A percentile compares a stretch with the other conserved stretches of the same genome.
Evolutionary conservation across 2,888 invertebrate genomes (phyloP).

Genomic region (Phymatocera aterrima): DNA sequence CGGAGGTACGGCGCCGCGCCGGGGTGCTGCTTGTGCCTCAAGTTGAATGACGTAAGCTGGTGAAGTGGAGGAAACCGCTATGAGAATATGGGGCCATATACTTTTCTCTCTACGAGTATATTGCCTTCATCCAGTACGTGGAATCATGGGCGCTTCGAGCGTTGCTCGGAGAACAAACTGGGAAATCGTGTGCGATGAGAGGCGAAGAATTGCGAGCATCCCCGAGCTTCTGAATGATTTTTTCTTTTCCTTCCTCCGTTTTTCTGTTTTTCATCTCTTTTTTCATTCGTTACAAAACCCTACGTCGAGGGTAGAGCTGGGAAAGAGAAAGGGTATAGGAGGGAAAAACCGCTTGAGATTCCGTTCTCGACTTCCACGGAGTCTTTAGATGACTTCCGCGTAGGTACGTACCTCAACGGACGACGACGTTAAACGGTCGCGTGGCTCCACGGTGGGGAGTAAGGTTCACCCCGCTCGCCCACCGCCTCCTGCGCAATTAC

Average conservation of each 20-base stretch:
- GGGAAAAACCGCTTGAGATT: slow-evolving; percentile 16
- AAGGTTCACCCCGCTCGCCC: not conserved
- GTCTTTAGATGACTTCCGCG: slow-evolving; percentile 35
- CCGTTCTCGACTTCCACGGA: slow-evolving; percentile 28
- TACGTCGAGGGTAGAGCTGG: not conserved
- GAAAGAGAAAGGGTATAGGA: not conserved
- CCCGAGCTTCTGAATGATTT: not conserved
- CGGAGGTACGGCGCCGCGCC: slow-evolving; percentile 1
- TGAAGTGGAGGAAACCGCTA: slow-evolving; percentile 4
- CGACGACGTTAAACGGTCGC: slow-evolving; percentile 28
- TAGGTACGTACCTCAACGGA: not conserved
- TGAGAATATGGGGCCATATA: not conserved
- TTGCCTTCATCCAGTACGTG: no score
- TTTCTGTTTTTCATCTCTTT: not conserved
- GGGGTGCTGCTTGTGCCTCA: slow-evolving; percentile 11
- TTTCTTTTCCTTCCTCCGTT: not conserved
- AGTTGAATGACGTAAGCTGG: slow-evolving; percentile 2
- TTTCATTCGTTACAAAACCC: not conserved
- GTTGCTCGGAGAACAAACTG: no score
- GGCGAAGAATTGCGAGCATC: not conserved
- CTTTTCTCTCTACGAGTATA: not conserved
- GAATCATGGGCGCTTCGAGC: not conserved
- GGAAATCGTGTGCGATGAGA: no score
- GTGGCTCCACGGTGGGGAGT: slow-evolving; percentile 5
- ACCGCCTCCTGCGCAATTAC: not conserved